Percentiles rank a stretch among this genome's conserved stretches.
Evolutionary conservation across 2,797 vertebrate species (phyloP).

Genomic region (Urophycis tenuis): DNA sequence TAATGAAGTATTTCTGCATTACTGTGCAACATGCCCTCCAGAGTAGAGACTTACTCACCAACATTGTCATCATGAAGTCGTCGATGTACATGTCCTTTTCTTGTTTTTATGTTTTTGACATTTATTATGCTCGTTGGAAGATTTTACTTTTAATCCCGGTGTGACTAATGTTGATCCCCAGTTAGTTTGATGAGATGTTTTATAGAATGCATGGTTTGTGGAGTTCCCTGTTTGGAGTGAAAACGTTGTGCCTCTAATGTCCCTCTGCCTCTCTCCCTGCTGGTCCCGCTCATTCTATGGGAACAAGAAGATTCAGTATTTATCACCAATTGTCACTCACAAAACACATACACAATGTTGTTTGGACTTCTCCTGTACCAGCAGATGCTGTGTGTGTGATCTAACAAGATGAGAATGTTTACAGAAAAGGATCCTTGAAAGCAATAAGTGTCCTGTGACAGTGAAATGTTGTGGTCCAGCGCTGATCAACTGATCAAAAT

Average conservation of each 20-base stretch:
- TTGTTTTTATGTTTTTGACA: not conserved
- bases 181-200: not conserved
- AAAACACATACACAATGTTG: not conserved
- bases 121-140: not conserved
- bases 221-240: not conserved
- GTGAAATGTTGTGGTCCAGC: slow-evolving; percentile 38
- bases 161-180: not conserved
- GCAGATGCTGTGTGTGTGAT: slow-evolving; percentile 14
- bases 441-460: slow-evolving; percentile 67
- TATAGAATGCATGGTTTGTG: not conserved
- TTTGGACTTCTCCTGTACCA: not conserved
- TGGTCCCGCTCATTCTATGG: not conserved
- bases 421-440: slow-evolving; percentile 38
- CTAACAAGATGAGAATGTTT: slow-evolving; percentile 29
- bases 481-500: slow-evolving; percentile 34
- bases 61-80: not conserved
- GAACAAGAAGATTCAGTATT: slow-evolving; percentile 35
- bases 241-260: not conserved
- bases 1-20: not conserved
- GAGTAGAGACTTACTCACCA: not conserved
- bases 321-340: slow-evolving; percentile 23
- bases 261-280: not conserved
- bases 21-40: not conserved
- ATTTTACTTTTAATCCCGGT: not conserved
- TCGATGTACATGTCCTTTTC: not conserved